Evolutionary conservation across 2,888 invertebrate species (phyloP).

Genomic region (Drosophila aldrichi): DNA sequence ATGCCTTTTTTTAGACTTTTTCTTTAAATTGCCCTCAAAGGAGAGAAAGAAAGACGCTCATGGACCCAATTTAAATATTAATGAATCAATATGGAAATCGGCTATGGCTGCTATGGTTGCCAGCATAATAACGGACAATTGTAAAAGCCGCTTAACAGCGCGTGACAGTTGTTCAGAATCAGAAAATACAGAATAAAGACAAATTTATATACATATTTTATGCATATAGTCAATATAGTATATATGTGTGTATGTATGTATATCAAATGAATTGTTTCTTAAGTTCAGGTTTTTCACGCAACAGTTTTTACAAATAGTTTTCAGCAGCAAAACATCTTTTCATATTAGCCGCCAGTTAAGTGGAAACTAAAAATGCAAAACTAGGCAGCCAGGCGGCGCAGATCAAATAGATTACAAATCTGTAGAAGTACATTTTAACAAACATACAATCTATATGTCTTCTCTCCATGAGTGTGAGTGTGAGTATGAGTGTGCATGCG

Average conservation of each 20-base stretch:
- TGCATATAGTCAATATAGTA: background rate
- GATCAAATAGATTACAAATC: conserved; percentile 75
- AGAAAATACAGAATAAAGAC: background rate
- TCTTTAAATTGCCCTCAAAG: conserved; percentile 15
- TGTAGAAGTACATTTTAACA: conserved; percentile 22
- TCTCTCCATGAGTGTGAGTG: conserved; percentile 5
- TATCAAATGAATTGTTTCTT: background rate
- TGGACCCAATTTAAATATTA: conserved; percentile 32
- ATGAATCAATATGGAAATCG: conserved; percentile 17
- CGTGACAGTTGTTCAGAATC: conserved; percentile 1
- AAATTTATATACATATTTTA: background rate
- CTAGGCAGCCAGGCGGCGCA: conserved; percentile 63
- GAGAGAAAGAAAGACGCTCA: background rate
- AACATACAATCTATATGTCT: conserved; percentile 25
- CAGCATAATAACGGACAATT: conserved; percentile 10
- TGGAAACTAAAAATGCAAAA: conserved; percentile 72
- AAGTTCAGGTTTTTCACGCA: conserved; percentile 1
- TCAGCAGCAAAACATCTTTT: conserved; percentile 60
- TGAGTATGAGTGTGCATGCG: conserved; percentile 4
- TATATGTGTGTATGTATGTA: background rate
- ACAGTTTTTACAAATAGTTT: conserved; percentile 41
- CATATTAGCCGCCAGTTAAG: conserved; percentile 60
- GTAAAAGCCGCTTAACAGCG: conserved; percentile 42
- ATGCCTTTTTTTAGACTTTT: conserved; percentile 10
- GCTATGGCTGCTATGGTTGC: conserved; percentile 7